Conservation (phyloP, 2,113 vertebrate species). For the Pelecanus crispus region DNA sequence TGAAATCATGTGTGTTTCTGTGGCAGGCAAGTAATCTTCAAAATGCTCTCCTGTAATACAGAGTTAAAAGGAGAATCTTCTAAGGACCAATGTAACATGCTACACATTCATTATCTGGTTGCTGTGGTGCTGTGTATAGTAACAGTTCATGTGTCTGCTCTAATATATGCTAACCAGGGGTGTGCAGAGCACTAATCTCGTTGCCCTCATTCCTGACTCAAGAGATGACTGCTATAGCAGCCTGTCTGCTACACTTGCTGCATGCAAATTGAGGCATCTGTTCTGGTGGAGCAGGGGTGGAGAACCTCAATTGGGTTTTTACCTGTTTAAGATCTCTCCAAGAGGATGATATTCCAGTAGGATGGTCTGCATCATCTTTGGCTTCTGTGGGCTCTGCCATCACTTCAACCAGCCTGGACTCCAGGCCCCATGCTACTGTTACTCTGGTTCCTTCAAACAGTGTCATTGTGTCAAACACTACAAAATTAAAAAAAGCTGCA, state of each 20-base stretch:
- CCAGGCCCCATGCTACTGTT: not conserved
- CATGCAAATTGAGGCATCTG: not conserved
- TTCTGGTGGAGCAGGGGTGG: not conserved
- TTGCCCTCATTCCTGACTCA: too few species aligned
- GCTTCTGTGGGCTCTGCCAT: not conserved
- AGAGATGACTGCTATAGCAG: not conserved
- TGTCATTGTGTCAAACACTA: not conserved
- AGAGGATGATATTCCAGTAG: not conserved
- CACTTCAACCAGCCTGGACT: not conserved
- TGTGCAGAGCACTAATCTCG: not conserved
- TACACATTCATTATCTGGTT: rapidly evolving
- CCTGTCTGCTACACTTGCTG: not conserved
- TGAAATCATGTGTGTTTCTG: not conserved
- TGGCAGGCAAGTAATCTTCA: not conserved
- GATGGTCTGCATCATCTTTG: not conserved
- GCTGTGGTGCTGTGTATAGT: not conserved
- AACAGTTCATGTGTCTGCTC: not conserved
- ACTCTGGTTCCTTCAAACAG: not conserved
- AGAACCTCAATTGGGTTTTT: not conserved
- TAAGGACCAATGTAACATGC: rapidly evolving
- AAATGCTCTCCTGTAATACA: not conserved
- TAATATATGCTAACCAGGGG: not conserved
- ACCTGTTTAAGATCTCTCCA: not conserved
- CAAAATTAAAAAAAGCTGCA: not conserved
- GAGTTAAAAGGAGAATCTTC: not conserved